Base-by-base conservation (phyloP, 2,797 vertebrate genomes). In the Sebastolobus alascanus region DNA sequence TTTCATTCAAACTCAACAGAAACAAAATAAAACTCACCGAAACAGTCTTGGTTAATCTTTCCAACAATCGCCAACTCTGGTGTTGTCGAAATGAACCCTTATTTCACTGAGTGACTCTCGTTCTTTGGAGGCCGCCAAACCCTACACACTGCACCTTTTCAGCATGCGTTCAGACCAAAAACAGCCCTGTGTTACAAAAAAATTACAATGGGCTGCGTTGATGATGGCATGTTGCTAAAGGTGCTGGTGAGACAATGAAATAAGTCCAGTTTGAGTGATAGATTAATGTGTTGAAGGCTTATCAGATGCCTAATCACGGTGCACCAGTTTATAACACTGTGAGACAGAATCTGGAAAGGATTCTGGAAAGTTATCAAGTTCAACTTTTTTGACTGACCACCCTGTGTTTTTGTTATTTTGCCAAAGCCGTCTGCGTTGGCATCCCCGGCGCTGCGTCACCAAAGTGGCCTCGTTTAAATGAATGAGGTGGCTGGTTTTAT, bases 401-500 rank as follows among this genome's bases (percentile, higher is more conserved):
- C 11, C 29, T 20, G 38, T 5, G 2, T 29, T 40, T 22, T 37
- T 8, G 27, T 38, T 43, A 64, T 54, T n/a, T 58, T 55, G 27
- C 27, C 16, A 55, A 27, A 38, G 25, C 40, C 4, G 5, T 14
- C 18, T 29, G 35, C 27, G 2, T 35, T 60, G 40, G 50, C 46
- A 54, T 8, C 31, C 40, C 10, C 8, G 58, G 18, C 8, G 2
- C 43, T 75, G 18, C 22, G 8, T 75, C 38, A 71, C 40, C 8
- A 3, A 46, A 18, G 14, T 31, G 12, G 12, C 20, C 54, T 29
- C 13, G 70, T 33, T 71, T 14, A 59, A 68, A 59, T 65, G 6
- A 35, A 40, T 54, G 61, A 72, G 43, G 14, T 27, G 29, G 22
- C 18, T 75, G 18, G 22, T 29, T 75, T 81, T 65, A 22, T 46